Evolutionary conservation across 2,113 vertebrate species (phyloP), one percentile per base, ranked within the genome.

Genomic region (Climacteris rufus): DNA sequence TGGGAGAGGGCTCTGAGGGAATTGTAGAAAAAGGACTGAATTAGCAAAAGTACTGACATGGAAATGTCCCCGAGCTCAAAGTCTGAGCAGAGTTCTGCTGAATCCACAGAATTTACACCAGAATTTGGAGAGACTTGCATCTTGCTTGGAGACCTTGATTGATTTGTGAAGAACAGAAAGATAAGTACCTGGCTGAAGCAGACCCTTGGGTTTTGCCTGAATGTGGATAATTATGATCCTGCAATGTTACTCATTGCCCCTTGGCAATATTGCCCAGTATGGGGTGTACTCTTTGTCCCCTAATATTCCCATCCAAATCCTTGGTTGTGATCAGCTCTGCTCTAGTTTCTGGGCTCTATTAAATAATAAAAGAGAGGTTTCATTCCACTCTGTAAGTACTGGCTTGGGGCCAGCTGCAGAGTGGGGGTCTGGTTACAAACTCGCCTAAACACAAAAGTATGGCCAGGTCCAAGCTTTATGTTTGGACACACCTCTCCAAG

Each of bases 331-430:
- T 52, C 47, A 88, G 49, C 23, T 74, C 52, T 65, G n/a, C 40
- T 74, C 18, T 89, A 69, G 52, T 60, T 94, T 65, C 65, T 71
- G 53, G 59, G 27, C 66, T 83, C 40, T 31, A 78, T 79, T 84
- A 93, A 96, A 89, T 57, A 91, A 63, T 70, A 85, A 85, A 83
- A 89, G 72, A 96, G 83, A 72, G 79, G 75, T 89, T 93, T 89
- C n/a, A 76, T 93, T 92, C 45, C 65, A 22, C 24, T 94, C 77
- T 95, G 85, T 86, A 76, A 96, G 47, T 84, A n/a, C 53, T 96
- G 94, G 88, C 76, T 77, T 7, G 0, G 4, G 90, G 60, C 80
- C 95, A 94, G 2, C 13, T 42, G 49, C 53, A 52, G 68, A 75
- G 39, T 81, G 40, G 71, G 85, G 92, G 65, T 89, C 87, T 78